phyloP scores from a whole-genome alignment of 2,888 invertebrate species.

The Pristionchus exspectatus region DNA sequence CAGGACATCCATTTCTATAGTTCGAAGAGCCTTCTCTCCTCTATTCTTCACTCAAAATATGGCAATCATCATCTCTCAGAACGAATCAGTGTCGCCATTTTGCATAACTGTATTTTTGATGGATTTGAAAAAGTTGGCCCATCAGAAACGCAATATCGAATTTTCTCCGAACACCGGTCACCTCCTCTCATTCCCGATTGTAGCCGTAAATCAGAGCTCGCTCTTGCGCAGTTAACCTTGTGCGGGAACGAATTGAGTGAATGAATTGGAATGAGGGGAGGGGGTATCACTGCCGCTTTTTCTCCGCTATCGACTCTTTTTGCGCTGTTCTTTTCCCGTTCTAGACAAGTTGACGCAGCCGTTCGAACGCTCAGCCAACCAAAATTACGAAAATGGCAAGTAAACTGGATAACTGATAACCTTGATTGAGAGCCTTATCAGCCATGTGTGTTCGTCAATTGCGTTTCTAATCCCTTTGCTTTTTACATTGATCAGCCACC shows the following conservation, averaged over 20 bases:
- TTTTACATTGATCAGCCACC: neutral
- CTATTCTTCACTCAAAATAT: neutral
- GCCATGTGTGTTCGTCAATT: neutral
- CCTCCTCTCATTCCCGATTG: neutral
- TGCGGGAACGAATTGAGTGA: slow-evolving; percentile 31
- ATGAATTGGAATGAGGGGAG: neutral
- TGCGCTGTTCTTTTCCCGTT: neutral
- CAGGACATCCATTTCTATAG: too few species aligned
- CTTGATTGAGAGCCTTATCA: neutral
- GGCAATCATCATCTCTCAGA: too few species aligned
- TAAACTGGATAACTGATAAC: neutral
- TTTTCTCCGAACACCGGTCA: too few species aligned
- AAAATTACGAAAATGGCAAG: neutral
- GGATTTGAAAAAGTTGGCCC: too few species aligned
- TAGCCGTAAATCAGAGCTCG: slow-evolving; percentile 36
- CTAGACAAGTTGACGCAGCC: neutral
- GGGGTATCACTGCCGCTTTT: slow-evolving; percentile 15
- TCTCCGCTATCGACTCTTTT: neutral
- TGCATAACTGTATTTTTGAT: too few species aligned
- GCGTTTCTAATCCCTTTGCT: neutral
- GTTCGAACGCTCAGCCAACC: neutral
- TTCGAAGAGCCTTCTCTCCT: neutral
- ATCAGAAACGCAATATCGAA: too few species aligned
- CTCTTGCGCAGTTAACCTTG: slow-evolving; percentile 4
- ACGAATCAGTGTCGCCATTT: too few species aligned